These are phyloP conservation scores for Malacoctenus gilli DNA, from an alignment of 2,797 vertebrate species.

Conservation along the genomic window DNA sequence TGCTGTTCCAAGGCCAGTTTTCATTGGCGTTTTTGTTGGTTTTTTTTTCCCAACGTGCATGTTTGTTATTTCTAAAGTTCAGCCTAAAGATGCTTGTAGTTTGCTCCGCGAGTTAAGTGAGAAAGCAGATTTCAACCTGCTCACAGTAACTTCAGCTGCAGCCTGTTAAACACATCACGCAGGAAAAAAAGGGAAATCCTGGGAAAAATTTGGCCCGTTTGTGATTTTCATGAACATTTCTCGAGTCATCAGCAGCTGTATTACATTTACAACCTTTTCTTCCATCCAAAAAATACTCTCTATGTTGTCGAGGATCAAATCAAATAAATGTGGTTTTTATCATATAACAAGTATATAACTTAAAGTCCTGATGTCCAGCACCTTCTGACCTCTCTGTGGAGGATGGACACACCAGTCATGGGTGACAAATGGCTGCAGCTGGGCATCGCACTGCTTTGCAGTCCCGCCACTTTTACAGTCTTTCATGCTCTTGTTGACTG, in stretches of 20 bases:
- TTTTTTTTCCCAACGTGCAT: conserved; percentile 18
- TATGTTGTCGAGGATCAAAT: conserved; percentile 39
- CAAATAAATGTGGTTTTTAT: conserved; percentile 23
- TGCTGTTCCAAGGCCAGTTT: conserved; percentile 11
- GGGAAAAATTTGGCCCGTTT: conserved; percentile 27
- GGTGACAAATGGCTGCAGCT: conserved; percentile 56
- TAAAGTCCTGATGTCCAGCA: conserved; percentile 18
- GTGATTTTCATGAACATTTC: conserved; percentile 50
- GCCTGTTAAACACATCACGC: conserved; percentile 60
- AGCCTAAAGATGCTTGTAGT: conserved; percentile 31
- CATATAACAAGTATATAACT: conserved; percentile 24
- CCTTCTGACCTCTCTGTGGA: conserved; percentile 40
- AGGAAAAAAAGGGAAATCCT: conserved; percentile 41
- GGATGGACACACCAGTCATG: conserved; percentile 23
- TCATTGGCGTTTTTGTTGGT: conserved; percentile 14
- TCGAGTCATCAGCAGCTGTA: conserved; percentile 38
- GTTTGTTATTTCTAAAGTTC: too few relatives aligned
- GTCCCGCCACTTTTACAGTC: conserved; percentile 13
- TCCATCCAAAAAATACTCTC: too few relatives aligned
- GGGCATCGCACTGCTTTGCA: conserved; percentile 28
- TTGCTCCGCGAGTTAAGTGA: conserved; percentile 28
- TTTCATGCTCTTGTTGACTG: conserved; percentile 21
- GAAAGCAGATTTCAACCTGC: conserved; percentile 57
- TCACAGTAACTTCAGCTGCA: conserved; percentile 40
- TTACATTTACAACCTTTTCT: conserved; percentile 41